Conservation (phyloP, 2,113 vertebrate species). For the Rhegmatorhina hoffmannsi region DNA sequence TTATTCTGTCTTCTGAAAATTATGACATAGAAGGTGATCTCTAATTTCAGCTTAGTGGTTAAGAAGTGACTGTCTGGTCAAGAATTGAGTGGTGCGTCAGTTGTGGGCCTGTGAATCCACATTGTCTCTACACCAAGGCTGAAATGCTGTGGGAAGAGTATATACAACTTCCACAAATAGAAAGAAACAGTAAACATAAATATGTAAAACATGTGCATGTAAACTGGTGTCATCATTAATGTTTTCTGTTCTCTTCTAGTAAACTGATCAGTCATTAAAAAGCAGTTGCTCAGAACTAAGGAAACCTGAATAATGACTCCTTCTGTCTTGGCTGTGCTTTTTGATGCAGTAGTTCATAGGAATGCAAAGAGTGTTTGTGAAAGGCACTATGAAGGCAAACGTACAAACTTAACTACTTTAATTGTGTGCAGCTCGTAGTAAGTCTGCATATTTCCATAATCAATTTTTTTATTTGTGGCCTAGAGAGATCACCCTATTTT, state of each 20-base stretch:
- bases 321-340: neutral
- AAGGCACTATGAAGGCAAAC: neutral
- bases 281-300: neutral
- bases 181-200: neutral
- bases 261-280: neutral
- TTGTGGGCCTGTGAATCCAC: neutral
- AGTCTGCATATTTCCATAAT: neutral
- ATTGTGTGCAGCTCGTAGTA: neutral
- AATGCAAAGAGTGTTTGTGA: neutral
- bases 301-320: neutral
- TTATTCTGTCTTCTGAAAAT: neutral
- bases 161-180: neutral
- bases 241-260: neutral
- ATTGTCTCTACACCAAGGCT: neutral
- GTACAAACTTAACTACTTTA: neutral
- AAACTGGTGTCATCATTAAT: neutral
- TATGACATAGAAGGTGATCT: neutral
- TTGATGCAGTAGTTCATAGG: neutral
- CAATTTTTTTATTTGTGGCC: neutral
- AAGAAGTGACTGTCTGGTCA: neutral
- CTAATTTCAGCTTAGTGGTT: neutral
- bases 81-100: accelerated
- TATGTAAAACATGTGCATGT: neutral
- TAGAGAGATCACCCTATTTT: neutral
- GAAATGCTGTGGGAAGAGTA: neutral